These are phyloP conservation scores for Nesogale talazaci DNA, from an alignment of 2,113 vertebrate genomes.

Conservation along the genomic window DNA sequence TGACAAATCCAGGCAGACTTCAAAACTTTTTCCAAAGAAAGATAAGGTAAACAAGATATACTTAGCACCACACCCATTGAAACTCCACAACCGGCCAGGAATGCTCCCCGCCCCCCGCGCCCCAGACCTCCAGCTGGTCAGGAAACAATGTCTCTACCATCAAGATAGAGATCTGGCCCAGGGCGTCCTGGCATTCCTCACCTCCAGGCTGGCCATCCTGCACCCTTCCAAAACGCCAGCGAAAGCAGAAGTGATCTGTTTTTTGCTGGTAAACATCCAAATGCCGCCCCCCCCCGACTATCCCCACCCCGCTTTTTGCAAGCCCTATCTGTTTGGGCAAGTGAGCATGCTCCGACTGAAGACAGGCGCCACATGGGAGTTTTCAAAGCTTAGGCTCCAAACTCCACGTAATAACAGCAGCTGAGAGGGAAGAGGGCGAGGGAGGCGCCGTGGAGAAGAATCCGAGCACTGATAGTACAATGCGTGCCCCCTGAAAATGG, in stretches of 20 bases:
- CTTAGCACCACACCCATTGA: slow-evolving; percentile 75
- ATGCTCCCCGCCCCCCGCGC: background rate
- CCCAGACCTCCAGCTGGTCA: slow-evolving; percentile 69
- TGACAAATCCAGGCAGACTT: slow-evolving; percentile 63
- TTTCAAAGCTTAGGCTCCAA: slow-evolving; percentile 71
- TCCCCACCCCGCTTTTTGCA: slow-evolving; percentile 24
- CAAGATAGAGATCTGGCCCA: slow-evolving; percentile 71
- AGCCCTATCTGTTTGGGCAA: slow-evolving; percentile 51
- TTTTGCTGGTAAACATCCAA: slow-evolving; percentile 49
- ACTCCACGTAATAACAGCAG: slow-evolving; percentile 57
- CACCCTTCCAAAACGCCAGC: slow-evolving; percentile 49
- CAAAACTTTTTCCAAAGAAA: slow-evolving; percentile 76
- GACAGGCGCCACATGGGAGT: slow-evolving; percentile 62
- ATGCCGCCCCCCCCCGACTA: slow-evolving; percentile 6
- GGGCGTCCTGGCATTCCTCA: slow-evolving; percentile 58
- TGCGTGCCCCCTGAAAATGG: background rate
- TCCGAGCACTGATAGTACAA: background rate
- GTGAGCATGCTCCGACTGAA: slow-evolving; percentile 66
- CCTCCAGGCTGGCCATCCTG: slow-evolving; percentile 42
- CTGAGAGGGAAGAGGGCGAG: slow-evolving; percentile 14
- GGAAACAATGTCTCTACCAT: slow-evolving; percentile 75
- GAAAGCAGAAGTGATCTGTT: slow-evolving; percentile 46
- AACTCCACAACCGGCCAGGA: slow-evolving; percentile 54
- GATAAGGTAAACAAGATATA: slow-evolving; percentile 78
- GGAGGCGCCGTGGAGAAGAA: background rate